These are phyloP conservation scores for Saguinus imperator DNA, from an alignment of 2,113 vertebrate species.

Conservation along the genomic window DNA sequence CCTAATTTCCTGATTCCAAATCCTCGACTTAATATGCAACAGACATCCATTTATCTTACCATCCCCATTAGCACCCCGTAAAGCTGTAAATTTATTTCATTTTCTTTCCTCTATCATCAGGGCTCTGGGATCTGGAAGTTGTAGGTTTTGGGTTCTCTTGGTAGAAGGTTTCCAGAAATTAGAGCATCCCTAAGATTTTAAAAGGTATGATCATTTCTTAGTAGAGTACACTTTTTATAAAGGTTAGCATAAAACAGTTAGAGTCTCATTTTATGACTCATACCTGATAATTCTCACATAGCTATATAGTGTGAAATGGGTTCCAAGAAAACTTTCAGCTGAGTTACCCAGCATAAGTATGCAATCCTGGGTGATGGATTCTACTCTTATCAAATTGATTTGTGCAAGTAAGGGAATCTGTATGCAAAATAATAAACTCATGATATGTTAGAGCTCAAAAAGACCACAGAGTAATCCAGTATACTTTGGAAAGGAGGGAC, in stretches of 20 bases:
- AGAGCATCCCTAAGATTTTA: background rate
- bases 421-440: background rate
- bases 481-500: background rate
- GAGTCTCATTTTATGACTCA: conserved; percentile 40
- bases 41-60: background rate
- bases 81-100: background rate
- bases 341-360: conserved; percentile 4
- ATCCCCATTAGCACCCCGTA: background rate
- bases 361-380: background rate
- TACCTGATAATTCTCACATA: conserved; percentile 27
- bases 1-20: conserved; percentile 32
- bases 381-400: conserved; percentile 6
- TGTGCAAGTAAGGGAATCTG: background rate
- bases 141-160: background rate
- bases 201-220: conserved; percentile 26
- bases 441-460: conserved; percentile 2
- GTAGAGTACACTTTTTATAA: conserved; percentile 11
- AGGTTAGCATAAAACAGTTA: background rate
- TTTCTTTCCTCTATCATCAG: background rate
- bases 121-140: background rate
- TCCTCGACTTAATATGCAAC: background rate
- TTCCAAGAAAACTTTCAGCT: conserved; percentile 23
- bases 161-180: conserved; percentile 12
- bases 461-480: background rate
- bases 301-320: background rate